A percentile compares a stretch with the other conserved stretches of the same genome.
These are phyloP conservation scores for Peribatodes rhomboidaria DNA, from an alignment of 2,888 invertebrate genomes.

Conservation along the genomic window DNA sequence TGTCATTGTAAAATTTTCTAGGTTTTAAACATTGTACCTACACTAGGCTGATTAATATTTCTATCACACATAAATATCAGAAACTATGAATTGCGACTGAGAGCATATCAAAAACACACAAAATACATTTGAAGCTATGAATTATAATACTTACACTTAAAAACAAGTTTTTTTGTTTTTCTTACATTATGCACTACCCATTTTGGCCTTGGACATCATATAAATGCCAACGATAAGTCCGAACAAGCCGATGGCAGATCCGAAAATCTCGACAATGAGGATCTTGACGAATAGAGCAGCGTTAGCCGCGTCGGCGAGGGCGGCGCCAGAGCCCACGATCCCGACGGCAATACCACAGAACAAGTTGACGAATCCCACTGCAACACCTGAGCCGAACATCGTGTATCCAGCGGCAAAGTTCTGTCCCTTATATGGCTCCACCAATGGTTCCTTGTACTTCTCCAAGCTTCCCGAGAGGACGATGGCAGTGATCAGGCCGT, in stretches of 20 bases:
- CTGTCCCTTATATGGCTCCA: slow-evolving; percentile 80
- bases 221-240: slow-evolving; percentile 99
- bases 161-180: slow-evolving; percentile 67
- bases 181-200: slow-evolving; percentile 88
- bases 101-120: slow-evolving; percentile 23
- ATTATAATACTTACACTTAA: slow-evolving; percentile 75
- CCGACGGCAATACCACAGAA: slow-evolving; percentile 98
- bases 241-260: slow-evolving; percentile 99
- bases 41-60: slow-evolving; percentile 1
- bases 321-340: slow-evolving; percentile 99
- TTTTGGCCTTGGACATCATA: slow-evolving; percentile 94
- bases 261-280: slow-evolving; percentile 99
- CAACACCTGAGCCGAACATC: slow-evolving; percentile 98
- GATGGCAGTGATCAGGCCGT: slow-evolving; percentile 99
- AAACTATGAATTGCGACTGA: slow-evolving; percentile 33
- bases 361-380: slow-evolving; percentile 98
- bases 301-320: slow-evolving; percentile 99
- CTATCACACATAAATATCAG: slow-evolving; percentile 17
- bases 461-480: slow-evolving; percentile 95
- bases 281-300: slow-evolving; percentile 98
- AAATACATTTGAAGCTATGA: slow-evolving; percentile 44
- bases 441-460: slow-evolving; percentile 81
- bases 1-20: background rate
- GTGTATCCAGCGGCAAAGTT: slow-evolving; percentile 96
- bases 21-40: background rate